Conservation (phyloP, 2,797 vertebrate genomes). For the Tiaroga cobitis region DNA sequence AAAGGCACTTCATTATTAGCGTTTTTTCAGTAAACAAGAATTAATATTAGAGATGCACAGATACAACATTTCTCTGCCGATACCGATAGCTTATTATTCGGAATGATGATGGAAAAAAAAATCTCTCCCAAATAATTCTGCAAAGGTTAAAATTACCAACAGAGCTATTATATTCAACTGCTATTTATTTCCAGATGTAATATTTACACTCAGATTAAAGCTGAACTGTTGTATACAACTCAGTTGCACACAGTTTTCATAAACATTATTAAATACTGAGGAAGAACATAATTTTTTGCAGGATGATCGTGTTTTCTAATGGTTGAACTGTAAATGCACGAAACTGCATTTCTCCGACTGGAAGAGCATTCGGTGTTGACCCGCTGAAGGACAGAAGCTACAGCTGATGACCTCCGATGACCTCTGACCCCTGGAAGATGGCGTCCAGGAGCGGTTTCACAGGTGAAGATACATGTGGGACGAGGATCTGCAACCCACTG, state of each 20-base stretch:
- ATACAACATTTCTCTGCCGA: too few species aligned
- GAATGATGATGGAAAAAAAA: too few species aligned
- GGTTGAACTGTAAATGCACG: background rate
- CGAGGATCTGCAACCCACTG: background rate
- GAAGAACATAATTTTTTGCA: background rate
- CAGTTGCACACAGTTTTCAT: too few species aligned
- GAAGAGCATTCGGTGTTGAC: background rate
- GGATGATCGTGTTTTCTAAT: background rate
- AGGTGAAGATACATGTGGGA: background rate
- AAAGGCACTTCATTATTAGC: background rate
- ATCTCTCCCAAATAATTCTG: too few species aligned
- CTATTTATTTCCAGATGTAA: too few species aligned
- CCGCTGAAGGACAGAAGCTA: background rate
- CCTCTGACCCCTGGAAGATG: conserved; percentile 14
- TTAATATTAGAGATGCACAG: too few species aligned
- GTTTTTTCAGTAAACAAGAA: too few species aligned
- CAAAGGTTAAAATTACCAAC: too few species aligned
- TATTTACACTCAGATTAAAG: too few species aligned
- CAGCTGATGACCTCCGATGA: background rate
- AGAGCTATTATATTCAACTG: too few species aligned
- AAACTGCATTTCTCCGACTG: background rate
- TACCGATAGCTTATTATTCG: too few species aligned
- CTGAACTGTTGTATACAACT: too few species aligned
- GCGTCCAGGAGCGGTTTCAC: background rate
- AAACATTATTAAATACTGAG: background rate